phyloP scores from a whole-genome alignment of 1,140 invertebrate genomes.

The Drosophila leontia region DNA sequence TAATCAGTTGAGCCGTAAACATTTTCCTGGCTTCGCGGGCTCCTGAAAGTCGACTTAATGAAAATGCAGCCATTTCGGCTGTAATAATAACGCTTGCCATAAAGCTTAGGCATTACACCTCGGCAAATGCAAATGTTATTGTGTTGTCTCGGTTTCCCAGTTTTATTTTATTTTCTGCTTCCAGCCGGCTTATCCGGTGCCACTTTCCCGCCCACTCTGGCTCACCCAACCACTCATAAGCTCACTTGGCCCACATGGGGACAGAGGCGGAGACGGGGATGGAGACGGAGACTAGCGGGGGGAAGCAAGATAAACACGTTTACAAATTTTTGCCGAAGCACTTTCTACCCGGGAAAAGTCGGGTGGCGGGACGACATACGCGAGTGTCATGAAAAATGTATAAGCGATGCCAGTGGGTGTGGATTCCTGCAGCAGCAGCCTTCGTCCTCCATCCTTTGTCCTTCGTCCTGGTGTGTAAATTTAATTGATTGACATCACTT shows the following conservation, averaged over 20 bases:
- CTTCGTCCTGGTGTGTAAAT: conserved; percentile 49
- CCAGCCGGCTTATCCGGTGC: conserved; percentile 1
- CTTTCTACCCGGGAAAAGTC: conserved; percentile 1
- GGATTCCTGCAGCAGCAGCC: conserved; percentile 18
- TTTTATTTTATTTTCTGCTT: neutral
- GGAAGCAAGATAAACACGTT: conserved; percentile 56
- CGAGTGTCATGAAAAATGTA: conserved; percentile 72
- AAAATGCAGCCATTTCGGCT: conserved; percentile 22
- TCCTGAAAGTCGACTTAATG: conserved; percentile 16
- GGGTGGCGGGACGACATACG: conserved; percentile 2
- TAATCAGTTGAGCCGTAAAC: conserved; percentile 36
- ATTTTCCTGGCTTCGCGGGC: conserved; percentile 7
- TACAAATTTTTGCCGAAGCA: conserved; percentile 47
- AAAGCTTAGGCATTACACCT: conserved; percentile 48
- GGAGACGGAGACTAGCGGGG: conserved; percentile 1
- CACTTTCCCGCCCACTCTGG: conserved; percentile 3
- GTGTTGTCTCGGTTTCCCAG: neutral
- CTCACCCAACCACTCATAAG: conserved; percentile 31
- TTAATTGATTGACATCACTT: conserved; percentile 80
- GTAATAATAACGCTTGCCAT: conserved; percentile 43
- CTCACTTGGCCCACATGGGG: conserved; percentile 37
- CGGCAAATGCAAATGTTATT: conserved; percentile 54
- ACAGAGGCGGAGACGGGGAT: neutral
- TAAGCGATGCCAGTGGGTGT: conserved; percentile 46
- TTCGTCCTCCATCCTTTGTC: neutral